Base-by-base conservation (phyloP, 2,113 vertebrate species). In the Oostethus manadensis region DNA sequence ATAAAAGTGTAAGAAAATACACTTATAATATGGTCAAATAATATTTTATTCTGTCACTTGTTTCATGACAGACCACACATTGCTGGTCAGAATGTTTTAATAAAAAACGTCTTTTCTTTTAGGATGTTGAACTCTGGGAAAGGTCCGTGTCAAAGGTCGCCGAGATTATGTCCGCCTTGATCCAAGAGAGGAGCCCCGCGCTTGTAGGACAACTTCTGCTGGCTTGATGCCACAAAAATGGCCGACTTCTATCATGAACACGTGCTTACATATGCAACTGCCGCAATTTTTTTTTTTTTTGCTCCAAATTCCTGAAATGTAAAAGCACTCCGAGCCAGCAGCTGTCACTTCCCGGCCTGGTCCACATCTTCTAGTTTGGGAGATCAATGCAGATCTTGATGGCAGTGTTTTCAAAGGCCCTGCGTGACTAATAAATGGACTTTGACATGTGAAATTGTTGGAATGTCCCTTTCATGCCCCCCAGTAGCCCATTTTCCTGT, bases 121-220 rank as follows among this genome's bases (percentile, higher is more conserved):
- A 90, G 90, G 86, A 86, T 50, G 1, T 65, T 0, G 69, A 77
- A 20, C 48, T 40, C 10, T 88, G 88, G 86, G 76, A 81, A 66
- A 78, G 71, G 68, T 86, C 83, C 4, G 62, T 79, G 60, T 43
- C 46, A 10, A 82, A 69, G 61, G 66, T 84, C 10, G 62, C 81
- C 40, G 75, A 87, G 54, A 84, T 90, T 42, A 62, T 68, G 0
- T 58, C 64, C 3, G 62, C 83, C 17, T 76, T 91, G 69, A 84
- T 91, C 71, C 80, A 58, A 48, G 86, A 89, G 14, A 68, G 88
- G 69, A 89, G 71, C 70, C 60, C 83, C 1, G 80, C 79, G 54
- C 69, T 90, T 57, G 80, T 78, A 35, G 90, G 90, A 51, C 90
- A 91, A 70, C 62, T 90, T 61, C 80, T 91, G 56, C 80, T 81